These are phyloP conservation scores for Neuroterus valhalla DNA, from an alignment of 1,140 invertebrate species.

Conservation along the genomic window DNA sequence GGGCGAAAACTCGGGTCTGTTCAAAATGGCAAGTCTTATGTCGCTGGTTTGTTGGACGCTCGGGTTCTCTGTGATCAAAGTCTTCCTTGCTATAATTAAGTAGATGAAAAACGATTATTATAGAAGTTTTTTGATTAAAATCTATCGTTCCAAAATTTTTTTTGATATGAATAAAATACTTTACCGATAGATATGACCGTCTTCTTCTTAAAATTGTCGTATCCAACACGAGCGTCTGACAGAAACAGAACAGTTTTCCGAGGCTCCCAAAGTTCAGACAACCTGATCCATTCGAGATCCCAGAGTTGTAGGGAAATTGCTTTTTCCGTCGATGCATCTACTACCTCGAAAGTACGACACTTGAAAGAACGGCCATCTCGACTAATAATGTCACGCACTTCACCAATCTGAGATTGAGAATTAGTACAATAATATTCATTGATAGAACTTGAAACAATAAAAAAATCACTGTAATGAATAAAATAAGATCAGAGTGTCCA, in stretches of 20 bases:
- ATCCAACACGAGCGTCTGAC: conserved; percentile 67
- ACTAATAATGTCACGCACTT: conserved; percentile 62
- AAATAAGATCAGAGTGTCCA: too few relatives aligned
- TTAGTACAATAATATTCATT: not conserved
- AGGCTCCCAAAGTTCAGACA: conserved; percentile 66
- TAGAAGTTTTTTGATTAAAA: not conserved
- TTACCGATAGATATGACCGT: conserved; percentile 60
- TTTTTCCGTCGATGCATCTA: conserved; percentile 58
- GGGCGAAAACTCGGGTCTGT: conserved; percentile 52
- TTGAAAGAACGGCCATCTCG: conserved; percentile 65
- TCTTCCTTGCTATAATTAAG: conserved; percentile 61
- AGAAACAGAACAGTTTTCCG: conserved; percentile 68
- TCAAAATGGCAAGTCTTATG: conserved; percentile 59
- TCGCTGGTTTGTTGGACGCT: conserved; percentile 60
- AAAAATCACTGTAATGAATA: conserved; percentile 20
- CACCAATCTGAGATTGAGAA: conserved; percentile 58
- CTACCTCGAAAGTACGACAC: conserved; percentile 64
- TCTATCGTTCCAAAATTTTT: not conserved
- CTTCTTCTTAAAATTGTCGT: conserved; percentile 67
- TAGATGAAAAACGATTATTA: not conserved
- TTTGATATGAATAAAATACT: conserved; percentile 24
- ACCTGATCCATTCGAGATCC: conserved; percentile 68
- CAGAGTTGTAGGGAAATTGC: conserved; percentile 60
- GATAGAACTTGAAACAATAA: not conserved
- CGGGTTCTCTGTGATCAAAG: conserved; percentile 73